These are phyloP conservation scores for Bombus haemorrhoidalis DNA, from an alignment of 1,140 invertebrate genomes.

Conservation along the genomic window DNA sequence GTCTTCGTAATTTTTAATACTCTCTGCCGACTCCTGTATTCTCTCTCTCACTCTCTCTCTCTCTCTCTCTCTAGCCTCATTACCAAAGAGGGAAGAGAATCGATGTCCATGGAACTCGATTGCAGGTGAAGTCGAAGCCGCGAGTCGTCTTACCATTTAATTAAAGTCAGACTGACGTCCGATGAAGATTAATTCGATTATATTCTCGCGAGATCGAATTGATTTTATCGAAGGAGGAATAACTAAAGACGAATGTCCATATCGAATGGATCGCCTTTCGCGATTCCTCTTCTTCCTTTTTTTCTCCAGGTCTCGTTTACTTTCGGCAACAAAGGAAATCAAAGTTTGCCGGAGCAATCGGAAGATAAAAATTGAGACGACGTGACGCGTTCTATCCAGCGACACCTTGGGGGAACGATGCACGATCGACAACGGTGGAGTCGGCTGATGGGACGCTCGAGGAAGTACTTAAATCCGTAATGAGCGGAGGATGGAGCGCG, in stretches of 20 bases:
- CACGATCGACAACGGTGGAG: neutral
- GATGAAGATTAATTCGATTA: conserved; percentile 22
- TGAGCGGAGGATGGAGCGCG: conserved; percentile 12
- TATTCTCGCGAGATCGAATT: neutral
- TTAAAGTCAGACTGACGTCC: neutral
- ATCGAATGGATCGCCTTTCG: neutral
- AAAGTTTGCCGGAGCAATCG: too few relatives aligned
- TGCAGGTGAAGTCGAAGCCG: neutral
- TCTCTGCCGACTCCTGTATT: neutral
- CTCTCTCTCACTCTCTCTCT: neutral
- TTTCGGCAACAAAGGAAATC: neutral
- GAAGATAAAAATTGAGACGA: too few relatives aligned
- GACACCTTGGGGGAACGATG: too few relatives aligned
- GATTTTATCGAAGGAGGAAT: neutral
- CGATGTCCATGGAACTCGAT: neutral
- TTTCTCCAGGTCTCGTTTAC: neutral
- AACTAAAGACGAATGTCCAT: neutral
- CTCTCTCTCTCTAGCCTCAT: neutral
- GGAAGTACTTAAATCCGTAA: conserved; percentile 19
- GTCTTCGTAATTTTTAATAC: conserved; percentile 43
- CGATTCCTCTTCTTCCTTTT: neutral
- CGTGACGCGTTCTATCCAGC: neutral
- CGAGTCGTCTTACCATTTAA: neutral
- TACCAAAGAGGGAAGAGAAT: neutral
- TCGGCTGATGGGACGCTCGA: neutral